Evolutionary conservation across 2,888 invertebrate species (phyloP).

Genomic region (Plemyria rubiginata): DNA sequence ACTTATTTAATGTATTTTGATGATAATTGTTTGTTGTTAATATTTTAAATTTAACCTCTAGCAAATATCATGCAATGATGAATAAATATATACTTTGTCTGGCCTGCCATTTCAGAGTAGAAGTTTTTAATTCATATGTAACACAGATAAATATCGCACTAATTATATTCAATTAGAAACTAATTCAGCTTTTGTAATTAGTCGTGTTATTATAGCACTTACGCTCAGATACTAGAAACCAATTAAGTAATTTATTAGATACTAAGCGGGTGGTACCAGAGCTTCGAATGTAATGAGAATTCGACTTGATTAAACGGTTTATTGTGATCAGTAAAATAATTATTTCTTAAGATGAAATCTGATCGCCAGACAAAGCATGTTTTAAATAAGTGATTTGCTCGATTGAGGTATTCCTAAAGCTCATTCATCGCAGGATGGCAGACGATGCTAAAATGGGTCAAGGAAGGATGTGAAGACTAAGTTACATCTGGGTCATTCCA

Average conservation of each 20-base stretch:
- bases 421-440: constrained; percentile 2
- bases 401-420: background rate
- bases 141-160: constrained; percentile 6
- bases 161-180: constrained; percentile 2
- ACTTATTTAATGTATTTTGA: background rate
- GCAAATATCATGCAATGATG: too few species aligned
- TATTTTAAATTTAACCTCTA: too few species aligned
- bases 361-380: constrained; percentile 2
- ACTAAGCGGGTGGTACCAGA: constrained; percentile 9
- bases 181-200: constrained; percentile 16
- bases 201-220: constrained; percentile 2
- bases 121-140: background rate
- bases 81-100: too few species aligned
- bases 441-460: background rate
- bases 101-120: too few species aligned
- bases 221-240: constrained; percentile 9
- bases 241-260: constrained; percentile 26
- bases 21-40: too few species aligned
- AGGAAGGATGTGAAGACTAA: constrained; percentile 2
- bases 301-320: constrained; percentile 15
- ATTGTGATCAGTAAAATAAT: constrained; percentile 6
- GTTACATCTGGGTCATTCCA: background rate
- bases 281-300: constrained; percentile 21
- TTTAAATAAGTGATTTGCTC: constrained; percentile 1
- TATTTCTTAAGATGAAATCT: constrained; percentile 8